These are phyloP conservation scores for Cebus imitator DNA, from an alignment of 2,113 vertebrate genomes.

Conservation along the genomic window DNA sequence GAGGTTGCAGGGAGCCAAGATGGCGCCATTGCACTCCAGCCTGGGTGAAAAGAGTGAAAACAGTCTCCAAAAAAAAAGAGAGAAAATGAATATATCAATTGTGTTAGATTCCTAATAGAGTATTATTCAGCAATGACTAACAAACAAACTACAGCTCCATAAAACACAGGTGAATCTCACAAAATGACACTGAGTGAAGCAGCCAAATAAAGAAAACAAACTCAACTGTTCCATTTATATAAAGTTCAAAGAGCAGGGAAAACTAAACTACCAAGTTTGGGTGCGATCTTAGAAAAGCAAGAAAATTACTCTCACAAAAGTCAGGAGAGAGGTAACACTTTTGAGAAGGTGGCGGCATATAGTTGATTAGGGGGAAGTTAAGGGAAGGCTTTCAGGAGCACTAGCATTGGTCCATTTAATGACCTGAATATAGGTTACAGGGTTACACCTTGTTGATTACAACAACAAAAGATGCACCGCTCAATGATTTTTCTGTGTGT, in stretches of 20 bases:
- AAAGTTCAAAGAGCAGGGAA: conserved; percentile 3
- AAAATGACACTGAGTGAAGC: conserved; percentile 17
- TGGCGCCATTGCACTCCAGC: too few relatives aligned
- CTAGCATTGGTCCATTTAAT: background rate
- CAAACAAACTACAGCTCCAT: background rate
- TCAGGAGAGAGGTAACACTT: background rate
- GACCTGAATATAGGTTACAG: background rate
- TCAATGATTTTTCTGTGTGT: background rate
- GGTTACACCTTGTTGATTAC: background rate
- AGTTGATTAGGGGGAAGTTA: background rate
- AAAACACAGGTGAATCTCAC: background rate
- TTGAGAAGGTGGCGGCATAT: background rate
- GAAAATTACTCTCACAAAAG: conserved; percentile 6
- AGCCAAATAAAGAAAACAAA: conserved; percentile 29
- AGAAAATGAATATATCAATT: background rate
- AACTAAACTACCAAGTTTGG: conserved; percentile 17
- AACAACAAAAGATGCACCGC: background rate
- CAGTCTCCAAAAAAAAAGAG: background rate
- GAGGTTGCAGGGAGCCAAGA: too few relatives aligned
- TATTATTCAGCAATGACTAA: background rate
- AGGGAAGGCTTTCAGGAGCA: background rate
- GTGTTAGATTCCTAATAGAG: background rate
- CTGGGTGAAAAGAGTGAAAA: too few relatives aligned
- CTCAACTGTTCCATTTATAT: background rate
- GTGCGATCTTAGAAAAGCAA: background rate